These are phyloP conservation scores for Megalops atlanticus DNA, from an alignment of 2,113 vertebrate species.

Conservation along the genomic window DNA sequence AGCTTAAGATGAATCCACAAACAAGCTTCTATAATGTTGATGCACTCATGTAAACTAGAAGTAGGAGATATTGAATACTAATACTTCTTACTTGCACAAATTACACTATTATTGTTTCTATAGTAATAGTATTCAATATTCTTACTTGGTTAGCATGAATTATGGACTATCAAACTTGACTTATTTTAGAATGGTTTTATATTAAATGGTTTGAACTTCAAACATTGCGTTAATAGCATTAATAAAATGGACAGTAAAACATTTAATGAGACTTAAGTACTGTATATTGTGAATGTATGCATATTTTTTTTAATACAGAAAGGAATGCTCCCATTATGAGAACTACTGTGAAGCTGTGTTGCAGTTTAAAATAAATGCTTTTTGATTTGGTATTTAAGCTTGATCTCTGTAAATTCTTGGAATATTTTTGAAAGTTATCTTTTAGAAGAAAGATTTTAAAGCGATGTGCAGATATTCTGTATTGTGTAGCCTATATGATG, in stretches of 20 bases:
- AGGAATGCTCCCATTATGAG: not conserved
- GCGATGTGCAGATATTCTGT: no score
- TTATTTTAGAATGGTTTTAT: not conserved
- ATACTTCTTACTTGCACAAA: constrained; percentile 21
- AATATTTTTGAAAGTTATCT: not conserved
- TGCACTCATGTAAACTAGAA: not conserved
- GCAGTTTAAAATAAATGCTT: not conserved
- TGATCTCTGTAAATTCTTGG: not conserved
- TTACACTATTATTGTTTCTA: not conserved
- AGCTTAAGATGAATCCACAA: constrained; percentile 1
- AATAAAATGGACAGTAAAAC: not conserved
- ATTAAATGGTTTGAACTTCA: not conserved
- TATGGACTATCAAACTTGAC: not conserved
- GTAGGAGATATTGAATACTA: not conserved
- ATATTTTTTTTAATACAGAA: not conserved
- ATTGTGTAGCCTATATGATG: no score
- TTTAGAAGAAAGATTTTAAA: no score
- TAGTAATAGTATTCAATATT: not conserved
- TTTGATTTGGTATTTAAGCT: not conserved
- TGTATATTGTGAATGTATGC: not conserved
- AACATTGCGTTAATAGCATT: not conserved
- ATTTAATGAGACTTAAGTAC: not conserved
- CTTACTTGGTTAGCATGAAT: not conserved
- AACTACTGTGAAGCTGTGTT: not conserved
- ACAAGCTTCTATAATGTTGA: not conserved